Percentiles rank a stretch among this genome's conserved stretches.
phyloP scores from a whole-genome alignment of 1,140 invertebrate genomes.

The Diprion similis region DNA sequence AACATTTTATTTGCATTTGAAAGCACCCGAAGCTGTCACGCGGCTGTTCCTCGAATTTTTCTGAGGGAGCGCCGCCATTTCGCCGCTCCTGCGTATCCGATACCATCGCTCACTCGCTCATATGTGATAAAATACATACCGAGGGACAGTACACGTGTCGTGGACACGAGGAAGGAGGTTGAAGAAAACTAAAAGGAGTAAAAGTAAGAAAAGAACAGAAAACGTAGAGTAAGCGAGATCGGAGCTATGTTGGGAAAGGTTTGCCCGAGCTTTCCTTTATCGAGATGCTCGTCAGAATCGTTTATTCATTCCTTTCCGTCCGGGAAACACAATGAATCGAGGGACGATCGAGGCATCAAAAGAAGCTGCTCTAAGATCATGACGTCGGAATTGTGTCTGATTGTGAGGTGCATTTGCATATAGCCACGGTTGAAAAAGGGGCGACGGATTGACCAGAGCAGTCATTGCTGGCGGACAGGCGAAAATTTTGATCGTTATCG shows the following conservation, averaged over 20 bases:
- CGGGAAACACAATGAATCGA: background rate
- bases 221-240: background rate
- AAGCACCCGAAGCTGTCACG: background rate
- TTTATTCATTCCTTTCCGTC: background rate
- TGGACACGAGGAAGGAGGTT: background rate
- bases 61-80: background rate
- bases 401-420: too few species aligned
- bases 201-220: background rate
- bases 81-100: too few species aligned
- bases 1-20: constrained; percentile 8
- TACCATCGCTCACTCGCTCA: too few species aligned
- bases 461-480: too few species aligned
- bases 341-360: background rate
- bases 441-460: background rate
- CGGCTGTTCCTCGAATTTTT: background rate
- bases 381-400: background rate
- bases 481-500: too few species aligned
- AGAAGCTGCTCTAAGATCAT: background rate
- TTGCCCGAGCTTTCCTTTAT: background rate
- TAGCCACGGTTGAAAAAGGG: background rate
- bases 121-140: too few species aligned
- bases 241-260: background rate
- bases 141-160: background rate
- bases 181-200: background rate
- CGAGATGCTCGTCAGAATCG: background rate